These are phyloP conservation scores for Terrapene triunguis DNA, from an alignment of 2,113 vertebrate species.

Conservation along the genomic window DNA sequence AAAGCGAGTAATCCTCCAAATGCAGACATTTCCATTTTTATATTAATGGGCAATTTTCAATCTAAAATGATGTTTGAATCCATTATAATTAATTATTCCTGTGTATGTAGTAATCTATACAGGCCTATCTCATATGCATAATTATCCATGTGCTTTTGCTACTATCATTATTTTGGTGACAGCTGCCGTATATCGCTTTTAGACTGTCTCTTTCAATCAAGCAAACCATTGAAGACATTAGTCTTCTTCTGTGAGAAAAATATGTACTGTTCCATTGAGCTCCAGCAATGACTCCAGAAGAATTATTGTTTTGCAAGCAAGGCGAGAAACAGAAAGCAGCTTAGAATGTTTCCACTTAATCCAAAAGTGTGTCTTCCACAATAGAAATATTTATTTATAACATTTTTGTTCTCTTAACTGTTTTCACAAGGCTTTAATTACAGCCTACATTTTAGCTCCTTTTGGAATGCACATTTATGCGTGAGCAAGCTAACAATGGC, in stretches of 20 bases:
- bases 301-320: not conserved
- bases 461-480: not conserved
- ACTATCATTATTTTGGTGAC: not conserved
- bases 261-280: not conserved
- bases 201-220: not conserved
- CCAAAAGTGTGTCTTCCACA: not conserved
- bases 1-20: not conserved
- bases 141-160: not conserved
- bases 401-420: not conserved
- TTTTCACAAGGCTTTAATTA: not conserved
- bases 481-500: not conserved
- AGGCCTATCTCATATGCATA: not conserved
- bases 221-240: not conserved
- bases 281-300: not conserved
- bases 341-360: not conserved
- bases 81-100: not conserved
- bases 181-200: not conserved
- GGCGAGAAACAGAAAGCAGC: accelerated
- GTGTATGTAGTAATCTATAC: not conserved
- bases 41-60: not conserved
- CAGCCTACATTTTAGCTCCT: not conserved
- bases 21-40: not conserved
- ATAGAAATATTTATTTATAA: not conserved
- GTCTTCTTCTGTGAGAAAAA: not conserved
- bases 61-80: not conserved